phyloP scores from a whole-genome alignment of 2,888 invertebrate species.

The Plagodis dolabraria region DNA sequence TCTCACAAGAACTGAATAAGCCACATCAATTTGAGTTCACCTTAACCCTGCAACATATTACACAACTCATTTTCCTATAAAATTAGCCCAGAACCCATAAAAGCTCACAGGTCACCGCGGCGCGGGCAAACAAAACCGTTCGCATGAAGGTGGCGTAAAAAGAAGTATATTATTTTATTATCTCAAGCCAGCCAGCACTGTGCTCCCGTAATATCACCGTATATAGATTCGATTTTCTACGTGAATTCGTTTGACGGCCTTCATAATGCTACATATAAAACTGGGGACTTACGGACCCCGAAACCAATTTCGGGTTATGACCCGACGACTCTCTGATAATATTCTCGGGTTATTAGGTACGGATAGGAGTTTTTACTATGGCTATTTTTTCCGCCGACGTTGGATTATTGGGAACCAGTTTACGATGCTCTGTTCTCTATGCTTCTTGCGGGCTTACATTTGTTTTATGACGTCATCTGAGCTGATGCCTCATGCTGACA shows the following conservation, averaged over 20 bases:
- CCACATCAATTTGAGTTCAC: too few relatives aligned
- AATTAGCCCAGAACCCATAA: constrained; percentile 25
- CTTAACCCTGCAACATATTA: neutral
- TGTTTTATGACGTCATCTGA: constrained; percentile 73
- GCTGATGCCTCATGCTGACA: constrained; percentile 43
- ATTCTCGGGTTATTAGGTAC: constrained; percentile 85
- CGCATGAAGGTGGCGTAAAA: constrained; percentile 64
- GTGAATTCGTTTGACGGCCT: constrained; percentile 86
- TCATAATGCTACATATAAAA: constrained; percentile 86
- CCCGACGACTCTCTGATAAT: constrained; percentile 85
- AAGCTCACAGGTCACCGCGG: constrained; percentile 43
- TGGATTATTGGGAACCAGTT: constrained; percentile 79
- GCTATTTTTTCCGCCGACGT: constrained; percentile 83
- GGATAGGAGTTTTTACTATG: constrained; percentile 85
- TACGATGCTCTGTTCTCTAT: constrained; percentile 69
- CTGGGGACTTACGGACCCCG: constrained; percentile 85
- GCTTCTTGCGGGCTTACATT: constrained; percentile 63
- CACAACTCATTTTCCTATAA: constrained; percentile 16
- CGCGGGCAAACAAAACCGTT: constrained; percentile 50
- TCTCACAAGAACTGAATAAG: too few relatives aligned
- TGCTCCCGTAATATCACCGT: constrained; percentile 81
- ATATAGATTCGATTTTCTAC: constrained; percentile 86
- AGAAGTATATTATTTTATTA: constrained; percentile 84
- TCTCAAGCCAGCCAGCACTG: constrained; percentile 77
- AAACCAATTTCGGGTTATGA: constrained; percentile 86